Percentiles rank a stretch among this genome's conserved stretches.
Evolutionary conservation across 1,140 invertebrate genomes (phyloP).

Genomic region (Orussus abietinus): DNA sequence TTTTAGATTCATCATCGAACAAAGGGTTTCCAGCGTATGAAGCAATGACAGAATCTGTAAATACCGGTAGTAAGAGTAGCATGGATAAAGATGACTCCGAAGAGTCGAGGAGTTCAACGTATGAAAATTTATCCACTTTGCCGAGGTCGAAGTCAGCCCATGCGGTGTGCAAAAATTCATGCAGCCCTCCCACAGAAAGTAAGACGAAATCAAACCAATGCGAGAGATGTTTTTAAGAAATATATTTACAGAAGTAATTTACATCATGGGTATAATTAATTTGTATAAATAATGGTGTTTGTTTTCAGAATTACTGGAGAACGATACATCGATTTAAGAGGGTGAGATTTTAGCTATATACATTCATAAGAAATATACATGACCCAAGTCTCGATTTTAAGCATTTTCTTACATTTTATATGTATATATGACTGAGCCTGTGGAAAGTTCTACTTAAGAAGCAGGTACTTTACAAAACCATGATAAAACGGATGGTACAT

Average conservation of each 20-base stretch:
- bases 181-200: constrained; percentile 24
- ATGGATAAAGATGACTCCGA: constrained; percentile 19
- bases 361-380: too few species aligned
- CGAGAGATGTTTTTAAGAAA: too few species aligned
- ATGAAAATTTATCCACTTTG: constrained; percentile 33
- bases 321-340: constrained; percentile 12
- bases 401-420: too few species aligned
- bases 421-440: too few species aligned
- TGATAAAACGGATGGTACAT: too few species aligned
- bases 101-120: constrained; percentile 28
- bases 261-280: not conserved
- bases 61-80: constrained; percentile 18
- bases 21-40: constrained; percentile 26
- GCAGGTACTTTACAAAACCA: too few species aligned
- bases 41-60: constrained; percentile 16
- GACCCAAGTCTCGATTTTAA: too few species aligned
- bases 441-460: too few species aligned
- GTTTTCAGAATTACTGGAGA: constrained; percentile 15
- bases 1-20: too few species aligned
- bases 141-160: constrained; percentile 27
- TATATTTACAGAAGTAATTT: constrained; percentile 7
- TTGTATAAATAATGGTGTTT: constrained; percentile 2
- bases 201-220: too few species aligned
- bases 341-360: too few species aligned
- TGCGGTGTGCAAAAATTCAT: constrained; percentile 16